Evolutionary conservation across 2,888 invertebrate genomes (phyloP), one percentile per base, ranked within the genome.

Genomic region (Oligia strigilis): DNA sequence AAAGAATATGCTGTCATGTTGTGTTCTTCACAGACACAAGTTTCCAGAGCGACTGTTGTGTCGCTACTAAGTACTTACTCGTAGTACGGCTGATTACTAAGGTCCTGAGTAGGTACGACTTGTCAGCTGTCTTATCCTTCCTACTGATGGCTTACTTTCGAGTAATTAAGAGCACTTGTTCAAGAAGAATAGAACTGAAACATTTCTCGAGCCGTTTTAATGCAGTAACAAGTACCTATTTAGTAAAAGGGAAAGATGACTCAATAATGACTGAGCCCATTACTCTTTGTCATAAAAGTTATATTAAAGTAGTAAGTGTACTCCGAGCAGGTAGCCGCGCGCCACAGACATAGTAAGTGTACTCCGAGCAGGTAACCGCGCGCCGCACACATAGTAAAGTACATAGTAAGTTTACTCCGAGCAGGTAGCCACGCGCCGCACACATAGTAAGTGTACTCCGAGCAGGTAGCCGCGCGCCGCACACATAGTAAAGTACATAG

Each of bases 61-160:
- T 46, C 14, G 3, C 55, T 11, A 19, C 9, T 19, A 3, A 17
- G 69, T 46, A 70, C 43, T 78, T 36, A 29, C 29, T 29, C 29
- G 29, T 29, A 70, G 9, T 46, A 40, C 14, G n/a, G 46, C 55
- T 71, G 36, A 71, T 79, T 19, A 29, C 62, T 70, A 71, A 70
- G 19, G 58, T 58, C 6, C 40, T 78, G 17, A 58, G 29, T 19
- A 70, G 49, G 9, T 9, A 29, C 23, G 13, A 71, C 58, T 49
- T 58, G 70, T 40, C 23, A 29, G n/a, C 70, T 29, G 49, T 23
- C 64, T 58, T 70, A 70, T 46, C 64, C 23, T 14, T 52, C 29
- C 3, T n/a, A 36, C n/a, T 70, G 49, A 70, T 77, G 46, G n/a
- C 36, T 58, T 65, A 29, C 70, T 65, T 58, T 77, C 1, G 13